phyloP scores from a whole-genome alignment of 2,113 vertebrate genomes.

The Geococcyx californianus region DNA sequence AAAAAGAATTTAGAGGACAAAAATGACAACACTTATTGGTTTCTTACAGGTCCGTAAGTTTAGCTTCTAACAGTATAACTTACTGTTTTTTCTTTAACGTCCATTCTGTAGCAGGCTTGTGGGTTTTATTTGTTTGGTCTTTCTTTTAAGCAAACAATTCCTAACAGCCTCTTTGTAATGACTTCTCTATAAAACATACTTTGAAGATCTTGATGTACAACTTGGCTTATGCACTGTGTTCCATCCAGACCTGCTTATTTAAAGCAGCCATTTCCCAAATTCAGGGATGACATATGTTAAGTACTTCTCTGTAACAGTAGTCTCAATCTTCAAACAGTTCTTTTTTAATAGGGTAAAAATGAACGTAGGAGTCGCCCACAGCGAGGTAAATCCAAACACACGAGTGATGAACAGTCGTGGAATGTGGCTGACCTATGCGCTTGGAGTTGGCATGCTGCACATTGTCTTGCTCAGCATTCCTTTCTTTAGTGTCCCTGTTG shows the following conservation, averaged over 20 bases:
- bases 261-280: background rate
- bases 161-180: background rate
- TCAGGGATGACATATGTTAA: background rate
- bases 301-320: background rate
- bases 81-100: background rate
- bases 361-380: slow-evolving; percentile 98
- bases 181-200: background rate
- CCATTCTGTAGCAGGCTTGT: background rate
- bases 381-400: slow-evolving; percentile 97
- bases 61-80: background rate
- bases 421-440: slow-evolving; percentile 95
- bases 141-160: background rate
- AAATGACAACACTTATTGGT: background rate
- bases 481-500: slow-evolving; percentile 94
- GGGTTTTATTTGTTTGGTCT: background rate
- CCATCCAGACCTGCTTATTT: background rate
- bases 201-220: background rate
- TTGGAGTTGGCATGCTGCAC: slow-evolving; percentile 94
- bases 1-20: background rate
- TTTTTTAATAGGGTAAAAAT: slow-evolving; percentile 80
- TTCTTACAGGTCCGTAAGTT: background rate
- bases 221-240: background rate
- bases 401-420: slow-evolving; percentile 97
- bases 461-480: slow-evolving; percentile 97
- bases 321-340: background rate